Evolutionary conservation across 2,888 invertebrate genomes (phyloP), one percentile per base, ranked within the genome.

Genomic region (Miltochrista miniata): DNA sequence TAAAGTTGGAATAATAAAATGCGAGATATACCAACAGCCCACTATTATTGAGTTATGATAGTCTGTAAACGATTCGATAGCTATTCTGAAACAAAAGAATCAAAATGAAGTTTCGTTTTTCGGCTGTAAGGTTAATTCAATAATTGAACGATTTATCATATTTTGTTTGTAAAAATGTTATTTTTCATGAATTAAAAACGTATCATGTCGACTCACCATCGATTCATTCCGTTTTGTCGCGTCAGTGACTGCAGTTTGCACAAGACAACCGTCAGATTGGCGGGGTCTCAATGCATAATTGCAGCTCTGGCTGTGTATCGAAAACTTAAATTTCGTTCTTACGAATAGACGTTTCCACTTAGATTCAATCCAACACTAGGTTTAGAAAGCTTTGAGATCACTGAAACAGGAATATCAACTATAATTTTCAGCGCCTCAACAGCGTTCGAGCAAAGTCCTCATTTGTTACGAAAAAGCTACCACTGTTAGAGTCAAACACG

Each of bases 271-370:
- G 62, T 55, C 62, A 69, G 71, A 73, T 77, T 76, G 71, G 72
- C 72, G 66, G 70, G 74, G 71, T 74, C 70, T 71, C 72, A 69
- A 63, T 72, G 60, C 64, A 68, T 60, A 62, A 70, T 61, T 54
- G 61, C 67, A 68, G n/a, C n/a, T n/a, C n/a, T 65, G 67, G 70
- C 70, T 66, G 63, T 60, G 68, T 45, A 76, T 80, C 84, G 81
- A 83, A 85, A 90, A 90, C 90, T 90, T 88, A 72, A 79, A 80
- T 83, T 89, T 74, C 79, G 78, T 88, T 87, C 81, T 88, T 73
- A 59, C 76, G 72, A 64, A 72, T 57, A 60, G 68, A 58, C 66
- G 55, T 63, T 35, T 48, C 47, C 42, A 58, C 48, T 46, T 70
- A 61, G 43, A 63, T 67, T 54, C 45, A 60, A 62, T 68, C 31